phyloP scores from a whole-genome alignment of 2,888 invertebrate species.

The Ctenicera cuprea region DNA sequence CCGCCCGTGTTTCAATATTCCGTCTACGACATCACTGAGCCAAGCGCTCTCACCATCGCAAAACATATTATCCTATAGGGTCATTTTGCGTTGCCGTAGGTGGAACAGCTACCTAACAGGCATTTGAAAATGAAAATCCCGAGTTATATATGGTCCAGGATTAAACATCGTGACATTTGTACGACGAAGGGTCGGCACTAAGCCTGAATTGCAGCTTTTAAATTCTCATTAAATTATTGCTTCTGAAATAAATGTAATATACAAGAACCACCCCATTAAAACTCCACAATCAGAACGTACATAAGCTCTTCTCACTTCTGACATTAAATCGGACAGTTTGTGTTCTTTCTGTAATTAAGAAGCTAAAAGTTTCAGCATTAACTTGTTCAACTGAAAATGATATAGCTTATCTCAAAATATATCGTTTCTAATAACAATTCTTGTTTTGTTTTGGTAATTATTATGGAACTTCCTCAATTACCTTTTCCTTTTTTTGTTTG shows the following conservation, averaged over 20 bases:
- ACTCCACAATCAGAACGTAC: too few species aligned
- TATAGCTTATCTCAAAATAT: too few species aligned
- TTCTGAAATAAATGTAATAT: slow-evolving; percentile 34
- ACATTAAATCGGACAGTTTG: too few species aligned
- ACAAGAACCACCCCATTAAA: slow-evolving; percentile 9
- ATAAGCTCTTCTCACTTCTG: too few species aligned
- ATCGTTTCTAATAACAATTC: too few species aligned
- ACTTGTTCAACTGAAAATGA: too few species aligned
- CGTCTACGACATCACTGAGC: slow-evolving; percentile 49
- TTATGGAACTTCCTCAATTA: too few species aligned
- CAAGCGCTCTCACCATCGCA: slow-evolving; percentile 43
- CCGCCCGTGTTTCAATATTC: slow-evolving; percentile 53
- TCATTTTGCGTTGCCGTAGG: slow-evolving; percentile 50
- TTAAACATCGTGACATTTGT: slow-evolving; percentile 49
- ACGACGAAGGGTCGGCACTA: slow-evolving; percentile 44
- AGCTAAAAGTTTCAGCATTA: too few species aligned
- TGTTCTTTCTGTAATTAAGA: too few species aligned
- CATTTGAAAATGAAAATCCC: slow-evolving; percentile 53
- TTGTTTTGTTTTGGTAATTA: too few species aligned
- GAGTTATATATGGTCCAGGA: slow-evolving; percentile 47
- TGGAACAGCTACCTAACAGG: slow-evolving; percentile 46
- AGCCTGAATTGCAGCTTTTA: slow-evolving; percentile 44
- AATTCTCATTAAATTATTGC: slow-evolving; percentile 46
- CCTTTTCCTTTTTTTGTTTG: too few species aligned
- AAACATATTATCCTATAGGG: slow-evolving; percentile 50